These are phyloP conservation scores for Apeira syringaria DNA, from an alignment of 2,888 invertebrate species.

Conservation along the genomic window DNA sequence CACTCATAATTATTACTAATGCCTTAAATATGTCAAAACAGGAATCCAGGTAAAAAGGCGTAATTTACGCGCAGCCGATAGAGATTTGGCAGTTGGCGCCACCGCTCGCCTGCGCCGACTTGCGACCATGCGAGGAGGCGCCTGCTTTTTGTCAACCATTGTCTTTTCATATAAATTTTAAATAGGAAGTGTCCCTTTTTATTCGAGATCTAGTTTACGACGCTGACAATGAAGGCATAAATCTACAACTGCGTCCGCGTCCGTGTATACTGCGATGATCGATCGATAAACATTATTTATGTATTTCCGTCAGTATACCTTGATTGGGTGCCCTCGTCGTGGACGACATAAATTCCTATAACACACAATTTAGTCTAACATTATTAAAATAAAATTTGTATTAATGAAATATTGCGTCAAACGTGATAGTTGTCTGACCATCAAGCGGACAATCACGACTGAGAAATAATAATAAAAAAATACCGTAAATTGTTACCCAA, in stretches of 20 bases:
- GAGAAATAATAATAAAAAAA: no score
- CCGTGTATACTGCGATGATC: constrained; percentile 75
- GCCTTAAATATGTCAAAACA: constrained; percentile 84
- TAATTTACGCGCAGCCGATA: constrained; percentile 83
- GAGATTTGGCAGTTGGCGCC: constrained; percentile 84
- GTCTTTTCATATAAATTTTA: constrained; percentile 83
- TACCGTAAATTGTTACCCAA: no score
- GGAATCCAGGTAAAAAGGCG: constrained; percentile 84
- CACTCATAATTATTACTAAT: constrained; percentile 84
- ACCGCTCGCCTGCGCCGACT: constrained; percentile 39
- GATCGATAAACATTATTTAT: constrained; percentile 83
- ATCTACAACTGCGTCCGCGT: constrained; percentile 77
- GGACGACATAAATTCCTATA: constrained; percentile 60
- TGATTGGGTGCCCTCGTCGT: constrained; percentile 55
- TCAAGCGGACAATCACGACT: no score
- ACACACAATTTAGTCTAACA: constrained; percentile 36
- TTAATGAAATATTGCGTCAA: no score
- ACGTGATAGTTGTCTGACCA: no score
- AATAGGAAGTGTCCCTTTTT: constrained; percentile 83
- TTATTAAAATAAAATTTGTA: no score
- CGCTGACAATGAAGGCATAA: constrained; percentile 81
- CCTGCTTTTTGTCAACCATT: constrained; percentile 82
- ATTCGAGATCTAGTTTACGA: constrained; percentile 82
- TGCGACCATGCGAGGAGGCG: constrained; percentile 69
- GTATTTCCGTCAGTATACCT: constrained; percentile 70